A percentile compares a stretch with the other conserved stretches of the same genome.
Evolutionary conservation across 64 coral and sea anemone species (phyloP).

Genomic region (Hydrozoanthus tunicans): DNA sequence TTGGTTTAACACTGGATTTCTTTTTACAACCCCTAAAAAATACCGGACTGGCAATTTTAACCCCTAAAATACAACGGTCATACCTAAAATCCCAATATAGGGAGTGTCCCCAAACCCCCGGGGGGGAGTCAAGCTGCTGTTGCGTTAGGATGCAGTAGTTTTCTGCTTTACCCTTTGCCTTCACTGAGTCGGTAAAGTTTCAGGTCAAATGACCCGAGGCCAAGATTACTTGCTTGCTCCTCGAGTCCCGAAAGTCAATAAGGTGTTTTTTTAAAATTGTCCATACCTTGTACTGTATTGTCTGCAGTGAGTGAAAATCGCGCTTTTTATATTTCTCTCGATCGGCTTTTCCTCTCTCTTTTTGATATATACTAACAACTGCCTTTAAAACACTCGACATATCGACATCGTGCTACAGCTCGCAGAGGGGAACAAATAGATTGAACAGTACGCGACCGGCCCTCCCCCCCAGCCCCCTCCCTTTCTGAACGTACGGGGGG

Average conservation of each 20-base stretch:
- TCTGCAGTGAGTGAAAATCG: conserved; percentile 16
- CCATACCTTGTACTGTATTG: conserved; percentile 38
- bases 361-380: conserved; percentile 36
- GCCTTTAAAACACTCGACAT: conserved; percentile 23
- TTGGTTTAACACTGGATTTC: no score
- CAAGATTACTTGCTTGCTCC: conserved; percentile 17
- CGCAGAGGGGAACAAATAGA: not conserved
- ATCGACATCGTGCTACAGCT: not conserved
- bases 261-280: conserved; percentile 23
- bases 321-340: conserved; percentile 17
- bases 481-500: no score
- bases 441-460: not conserved
- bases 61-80: no score
- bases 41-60: no score
- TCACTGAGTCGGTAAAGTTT: conserved; percentile 48
- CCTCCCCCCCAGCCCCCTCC: not conserved
- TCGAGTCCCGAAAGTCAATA: conserved; percentile 9
- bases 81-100: no score
- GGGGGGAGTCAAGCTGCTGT: conserved; percentile 1
- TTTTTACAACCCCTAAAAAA: no score
- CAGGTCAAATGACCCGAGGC: conserved; percentile 39
- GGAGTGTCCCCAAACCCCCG: no score
- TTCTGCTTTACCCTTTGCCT: conserved; percentile 28
- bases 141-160: conserved; percentile 47
- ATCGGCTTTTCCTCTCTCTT: conserved; percentile 23